Evolutionary conservation across 2,797 vertebrate species (phyloP).

Genomic region (Delichon dasypus): DNA sequence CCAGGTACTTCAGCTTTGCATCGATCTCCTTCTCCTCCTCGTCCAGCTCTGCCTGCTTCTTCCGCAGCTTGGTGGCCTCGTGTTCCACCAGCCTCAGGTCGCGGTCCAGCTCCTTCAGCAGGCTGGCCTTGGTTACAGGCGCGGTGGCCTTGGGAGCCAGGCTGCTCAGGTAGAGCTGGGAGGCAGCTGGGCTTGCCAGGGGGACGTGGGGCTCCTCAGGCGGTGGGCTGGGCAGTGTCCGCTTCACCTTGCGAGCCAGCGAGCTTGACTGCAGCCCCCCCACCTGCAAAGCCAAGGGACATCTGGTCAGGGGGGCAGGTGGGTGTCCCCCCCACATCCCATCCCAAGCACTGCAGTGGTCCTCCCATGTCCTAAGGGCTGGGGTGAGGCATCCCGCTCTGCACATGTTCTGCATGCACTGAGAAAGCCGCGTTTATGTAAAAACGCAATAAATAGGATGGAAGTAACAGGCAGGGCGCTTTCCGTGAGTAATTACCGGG

Average conservation of each 20-base stretch:
- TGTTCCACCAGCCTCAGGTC: slow-evolving; percentile 97
- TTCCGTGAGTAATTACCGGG: slow-evolving; percentile 38
- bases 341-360: not conserved
- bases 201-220: slow-evolving; percentile 92
- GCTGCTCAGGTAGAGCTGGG: slow-evolving; percentile 91
- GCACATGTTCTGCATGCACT: not conserved
- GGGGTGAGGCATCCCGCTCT: accelerated
- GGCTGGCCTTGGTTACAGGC: slow-evolving; percentile 91
- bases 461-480: slow-evolving; percentile 57
- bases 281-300: slow-evolving; percentile 79
- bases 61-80: slow-evolving; percentile 96
- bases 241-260: slow-evolving; percentile 96
- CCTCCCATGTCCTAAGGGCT: accelerated
- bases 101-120: slow-evolving; percentile 93
- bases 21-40: slow-evolving; percentile 99
- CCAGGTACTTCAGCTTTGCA: slow-evolving; percentile 95
- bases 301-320: not conserved
- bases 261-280: slow-evolving; percentile 91
- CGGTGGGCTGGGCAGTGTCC: slow-evolving; percentile 97
- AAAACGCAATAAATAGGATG: slow-evolving; percentile 56
- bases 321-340: accelerated
- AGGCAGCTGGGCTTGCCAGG: slow-evolving; percentile 85
- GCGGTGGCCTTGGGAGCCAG: slow-evolving; percentile 84
- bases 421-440: not conserved
- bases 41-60: slow-evolving; percentile 97